These are phyloP conservation scores for Orchesella flavescens DNA, from an alignment of 2,888 invertebrate genomes.

Conservation along the genomic window DNA sequence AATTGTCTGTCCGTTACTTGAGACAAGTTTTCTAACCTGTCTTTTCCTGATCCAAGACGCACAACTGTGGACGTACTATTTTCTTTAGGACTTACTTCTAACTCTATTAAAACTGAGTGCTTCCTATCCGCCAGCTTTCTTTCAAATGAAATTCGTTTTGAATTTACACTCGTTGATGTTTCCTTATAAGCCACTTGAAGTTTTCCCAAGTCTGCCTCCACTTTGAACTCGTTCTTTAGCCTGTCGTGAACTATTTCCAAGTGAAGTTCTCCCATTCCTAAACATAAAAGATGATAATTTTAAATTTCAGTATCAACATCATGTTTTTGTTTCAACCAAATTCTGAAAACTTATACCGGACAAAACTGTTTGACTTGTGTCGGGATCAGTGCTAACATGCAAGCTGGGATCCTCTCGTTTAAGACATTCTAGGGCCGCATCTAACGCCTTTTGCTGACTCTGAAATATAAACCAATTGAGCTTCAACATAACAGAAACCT, in stretches of 20 bases:
- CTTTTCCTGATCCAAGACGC: conserved; percentile 71
- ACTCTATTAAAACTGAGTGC: conserved; percentile 66
- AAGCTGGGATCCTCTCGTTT: conserved; percentile 94
- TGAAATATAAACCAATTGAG: conserved; percentile 73
- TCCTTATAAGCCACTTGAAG: conserved; percentile 95
- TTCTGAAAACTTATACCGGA: conserved; percentile 81
- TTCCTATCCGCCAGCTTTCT: conserved; percentile 79
- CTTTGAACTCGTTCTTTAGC: conserved; percentile 88
- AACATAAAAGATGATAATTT: conserved; percentile 30
- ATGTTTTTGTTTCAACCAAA: too few relatives aligned
- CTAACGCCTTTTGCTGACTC: conserved; percentile 83
- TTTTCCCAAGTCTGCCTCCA: conserved; percentile 92
- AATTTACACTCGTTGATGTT: conserved; percentile 77
- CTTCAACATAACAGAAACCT: too few relatives aligned
- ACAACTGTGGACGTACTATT: conserved; percentile 74
- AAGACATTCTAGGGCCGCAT: conserved; percentile 85
- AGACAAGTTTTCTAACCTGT: conserved; percentile 78
- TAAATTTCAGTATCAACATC: conserved; percentile 7
- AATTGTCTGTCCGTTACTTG: conserved; percentile 81
- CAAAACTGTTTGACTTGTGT: conserved; percentile 90
- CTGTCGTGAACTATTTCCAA: conserved; percentile 94
- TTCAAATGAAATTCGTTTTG: conserved; percentile 77
- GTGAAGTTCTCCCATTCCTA: conserved; percentile 98
- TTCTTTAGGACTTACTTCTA: conserved; percentile 59
- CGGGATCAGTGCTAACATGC: conserved; percentile 82